phyloP scores from a whole-genome alignment of 2,888 invertebrate genomes.

The Pachycephus smyrnensis region DNA sequence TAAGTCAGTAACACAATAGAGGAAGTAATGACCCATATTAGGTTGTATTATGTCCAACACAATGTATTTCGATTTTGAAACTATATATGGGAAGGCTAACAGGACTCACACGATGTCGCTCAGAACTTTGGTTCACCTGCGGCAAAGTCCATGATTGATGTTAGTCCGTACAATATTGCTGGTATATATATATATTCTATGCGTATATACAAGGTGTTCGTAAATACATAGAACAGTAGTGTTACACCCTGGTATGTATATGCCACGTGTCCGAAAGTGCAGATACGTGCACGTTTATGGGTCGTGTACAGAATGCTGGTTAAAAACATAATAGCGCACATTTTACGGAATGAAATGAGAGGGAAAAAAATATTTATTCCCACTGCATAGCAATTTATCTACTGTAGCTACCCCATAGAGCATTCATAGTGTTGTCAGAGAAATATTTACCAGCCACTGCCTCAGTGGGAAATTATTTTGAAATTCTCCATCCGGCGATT shows the following conservation, averaged over 20 bases:
- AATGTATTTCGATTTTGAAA: not conserved
- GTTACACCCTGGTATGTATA: not conserved
- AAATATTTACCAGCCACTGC: not conserved
- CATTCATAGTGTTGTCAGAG: not conserved
- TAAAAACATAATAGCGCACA: not conserved
- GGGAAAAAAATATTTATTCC: not conserved
- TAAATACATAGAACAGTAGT: not conserved
- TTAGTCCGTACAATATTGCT: constrained; percentile 32
- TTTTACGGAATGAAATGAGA: not conserved
- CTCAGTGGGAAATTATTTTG: not conserved
- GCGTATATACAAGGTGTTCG: not conserved
- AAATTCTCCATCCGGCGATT: not conserved
- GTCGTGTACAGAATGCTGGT: not conserved
- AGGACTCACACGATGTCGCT: not conserved
- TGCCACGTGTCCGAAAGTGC: not conserved
- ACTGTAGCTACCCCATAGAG: not conserved
- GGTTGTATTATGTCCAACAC: not conserved
- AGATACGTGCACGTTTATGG: not conserved
- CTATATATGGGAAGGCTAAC: not conserved
- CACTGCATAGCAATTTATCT: not conserved
- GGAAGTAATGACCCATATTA: not conserved
- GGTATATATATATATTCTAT: constrained; percentile 28
- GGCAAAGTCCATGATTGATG: constrained; percentile 67
- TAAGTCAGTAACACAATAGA: not conserved
- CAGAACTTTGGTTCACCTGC: not conserved